A percentile compares a stretch with the other conserved stretches of the same genome.
Conservation (phyloP, 2,113 vertebrate genomes). For the Ciconia maguari region DNA sequence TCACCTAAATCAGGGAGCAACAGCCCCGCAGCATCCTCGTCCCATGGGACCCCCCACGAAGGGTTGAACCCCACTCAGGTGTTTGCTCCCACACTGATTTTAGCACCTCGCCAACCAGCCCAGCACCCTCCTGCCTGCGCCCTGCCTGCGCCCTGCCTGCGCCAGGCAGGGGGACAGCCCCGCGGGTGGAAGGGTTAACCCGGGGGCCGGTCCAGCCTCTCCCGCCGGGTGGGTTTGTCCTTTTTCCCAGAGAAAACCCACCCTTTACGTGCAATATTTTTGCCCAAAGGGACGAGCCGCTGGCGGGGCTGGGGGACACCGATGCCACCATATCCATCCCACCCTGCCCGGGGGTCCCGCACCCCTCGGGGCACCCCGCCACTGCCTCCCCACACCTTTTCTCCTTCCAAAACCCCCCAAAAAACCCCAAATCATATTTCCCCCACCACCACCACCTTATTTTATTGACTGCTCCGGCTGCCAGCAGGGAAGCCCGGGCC, state of each 20-base stretch:
- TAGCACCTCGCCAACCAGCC: no score
- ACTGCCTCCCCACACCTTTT: background rate
- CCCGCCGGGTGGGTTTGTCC: constrained; percentile 7
- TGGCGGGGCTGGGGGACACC: background rate
- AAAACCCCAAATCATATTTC: background rate
- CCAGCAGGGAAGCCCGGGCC: background rate
- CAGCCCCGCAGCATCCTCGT: rapidly evolving
- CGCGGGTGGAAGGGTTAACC: constrained; percentile 8
- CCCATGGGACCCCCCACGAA: rapidly evolving
- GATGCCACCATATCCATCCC: background rate
- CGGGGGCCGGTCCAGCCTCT: background rate
- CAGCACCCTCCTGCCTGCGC: background rate
- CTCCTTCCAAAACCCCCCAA: rapidly evolving
- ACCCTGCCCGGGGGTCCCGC: background rate
- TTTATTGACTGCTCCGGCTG: background rate
- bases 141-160: background rate
- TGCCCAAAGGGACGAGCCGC: background rate
- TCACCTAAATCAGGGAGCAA: background rate
- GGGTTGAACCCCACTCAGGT: background rate
- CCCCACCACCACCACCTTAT: no score
- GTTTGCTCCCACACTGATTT: background rate
- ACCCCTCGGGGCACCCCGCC: rapidly evolving
- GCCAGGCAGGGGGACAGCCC: background rate
- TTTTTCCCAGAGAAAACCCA: background rate
- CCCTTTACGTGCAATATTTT: background rate